Base-by-base conservation (phyloP, 2,797 vertebrate species). In the Sebastolobus alascanus region DNA sequence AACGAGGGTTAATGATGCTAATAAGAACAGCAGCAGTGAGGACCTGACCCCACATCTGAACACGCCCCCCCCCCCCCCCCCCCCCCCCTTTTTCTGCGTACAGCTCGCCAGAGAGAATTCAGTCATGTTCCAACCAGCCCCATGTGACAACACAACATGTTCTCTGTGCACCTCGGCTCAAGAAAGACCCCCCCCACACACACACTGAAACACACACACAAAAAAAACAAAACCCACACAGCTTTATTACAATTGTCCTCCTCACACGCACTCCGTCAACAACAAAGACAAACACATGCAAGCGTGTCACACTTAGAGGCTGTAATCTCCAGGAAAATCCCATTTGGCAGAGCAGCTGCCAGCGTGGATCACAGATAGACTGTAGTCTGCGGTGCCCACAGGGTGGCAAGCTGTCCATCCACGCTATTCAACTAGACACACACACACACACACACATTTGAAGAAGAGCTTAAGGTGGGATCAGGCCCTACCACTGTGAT, bases 331-430 rank as follows among this genome's bases (percentile, higher is more conserved):
- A 94, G 91, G 93, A 96, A 94, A 95, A 95, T 95, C 95, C 94
- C 94, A 94, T 96, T 96, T 96, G 94, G 95, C 90, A 90, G 91
- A 95, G 93, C 95, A 96, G 93, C 95, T 96, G 95, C 94, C 93
- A 92, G 92, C 77, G 65, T 92, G 93, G 94, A 94, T 95, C 95
- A 93, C 91, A 92, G 87, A 89, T 87, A 92, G 91, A 74, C 79
- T 84, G 90, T 79, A 87, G 90, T 91, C 73, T 52, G 79, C 81
- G 93, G 90, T 92, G 90, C 94, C 95, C 90, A 93, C 92, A 76
- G 96, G 94, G 95, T 94, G 90, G 94, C 95, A 96, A 96, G 95
- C 95, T 96, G 95, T 95, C 94, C 85, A 85, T 91, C 90, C 86
- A 92, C 86, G 73, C 84, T 89, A 72, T 77, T 85, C 84, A 78